Evolutionary conservation across 2,113 vertebrate genomes (phyloP), one percentile per base, ranked within the genome.

Genomic region (Spea bombifrons): DNA sequence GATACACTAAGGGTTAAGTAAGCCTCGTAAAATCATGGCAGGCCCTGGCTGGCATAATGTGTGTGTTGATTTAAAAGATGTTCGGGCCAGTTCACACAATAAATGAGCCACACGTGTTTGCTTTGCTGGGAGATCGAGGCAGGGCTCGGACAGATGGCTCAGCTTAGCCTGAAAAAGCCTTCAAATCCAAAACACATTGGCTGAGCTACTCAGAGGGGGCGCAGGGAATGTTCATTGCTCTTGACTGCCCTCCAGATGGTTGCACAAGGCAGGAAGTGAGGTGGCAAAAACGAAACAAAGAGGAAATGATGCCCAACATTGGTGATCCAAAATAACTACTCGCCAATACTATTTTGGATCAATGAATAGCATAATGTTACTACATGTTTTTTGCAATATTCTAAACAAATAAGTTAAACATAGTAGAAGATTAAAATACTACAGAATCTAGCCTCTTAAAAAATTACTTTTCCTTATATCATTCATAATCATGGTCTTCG

Each of bases 121-220:
- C 71, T 67, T 67, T 80, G 61, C 78, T 74, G 64, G 45, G 71
- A 80, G 78, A 80, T 64, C 64, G 49, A 67, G 50, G 69, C 77
- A 80, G 63, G 71, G 46, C 64, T 67, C 16, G 71, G 71, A 80
- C 78, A 80, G 78, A 80, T 80, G 78, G 78, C 78, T 80, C 78
- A 80, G 71, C 78, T 80, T 80, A 80, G 78, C 71, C n/a, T 52
- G 78, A 43, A 80, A 80, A 80, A 80, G 44, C 71, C 77, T 72
- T 78, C 69, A 78, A 78, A 80, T 80, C 78, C 78, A 74, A 80
- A 80, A 68, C 71, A 80, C 71, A 80, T 80, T 80, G 64, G 74
- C 71, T 59, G 71, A 74, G 78, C 44, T 50, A 64, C 71, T 80
- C 52, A 68, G 52, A 66, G 61, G 70, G 70, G 64, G 71, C 64